Base-by-base conservation (phyloP, 2,797 vertebrate species). In the Schizopygopsis malacanthus region DNA sequence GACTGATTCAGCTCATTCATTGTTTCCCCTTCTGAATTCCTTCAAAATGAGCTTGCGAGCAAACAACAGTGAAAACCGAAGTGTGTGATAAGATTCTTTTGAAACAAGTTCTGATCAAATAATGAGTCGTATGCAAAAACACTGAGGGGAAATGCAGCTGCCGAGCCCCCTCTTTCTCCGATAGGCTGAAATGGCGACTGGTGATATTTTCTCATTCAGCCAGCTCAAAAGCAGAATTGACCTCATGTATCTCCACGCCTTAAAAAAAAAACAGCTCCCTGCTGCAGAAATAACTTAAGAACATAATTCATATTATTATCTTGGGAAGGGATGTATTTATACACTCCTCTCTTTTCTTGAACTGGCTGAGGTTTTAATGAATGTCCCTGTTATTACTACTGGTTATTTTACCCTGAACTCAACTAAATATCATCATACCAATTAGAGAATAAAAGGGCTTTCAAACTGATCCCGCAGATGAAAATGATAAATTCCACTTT, bases 221-320 rank as follows among this genome's bases (percentile, higher is more conserved):
- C 2, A 43, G 54, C 73, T 71, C 15, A 75, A 85, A 80, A 85
- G 87, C 82, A 63, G 83, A 81, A 63, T 50, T 70, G 59, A 85
- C 67, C 82, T 83, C 76, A 41, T 70, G n/a, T 71, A 15, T 79
- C 87, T 87, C 87, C 86, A 79, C 81, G 72, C 54, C 89, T 91
- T 89, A n/a, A 90, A 91, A 87, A 91, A 87, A 61, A 56, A 70
- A 69, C 47, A 89, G 89, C 77, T 77, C 59, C 37, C 76, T 43
- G 47, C 78, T 84, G 54, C 59, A 50, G 77, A 83, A 79, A 33
- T 1, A 93, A 92, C 91, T 91, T 92, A 92, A 91, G 89, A 92
- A 92, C 86, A 91, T 87, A 92, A 91, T 88, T 92, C 87, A 93
- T 88, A 91, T 89, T 79, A 92, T 88, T 91, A 86, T 83, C 84